These are phyloP conservation scores for Danio rerio DNA, from an alignment of 2,113 vertebrate species.

Conservation along the genomic window GRCz12tu NC_133200.1:11528501-11529000, in stretches of 20 bases:
- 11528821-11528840: slow-evolving; percentile 32
- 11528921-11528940: slow-evolving; percentile 72
- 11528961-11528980: slow-evolving; percentile 46
- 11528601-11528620: slow-evolving; percentile 66
- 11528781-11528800: slow-evolving; percentile 63
- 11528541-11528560: slow-evolving; percentile 62
- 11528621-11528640: slow-evolving; percentile 84
- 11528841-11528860: neutral
- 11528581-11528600: slow-evolving; percentile 75
- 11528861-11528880: slow-evolving; percentile 15
- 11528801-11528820: slow-evolving; percentile 56
- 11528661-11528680: slow-evolving; percentile 63
- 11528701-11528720: slow-evolving; percentile 47
- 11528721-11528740: slow-evolving; percentile 66
- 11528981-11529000: slow-evolving; percentile 33
- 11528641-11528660: slow-evolving; percentile 80
- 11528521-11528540: slow-evolving; percentile 48
- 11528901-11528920: slow-evolving; percentile 66
- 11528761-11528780: slow-evolving; percentile 67
- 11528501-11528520: slow-evolving; percentile 66
- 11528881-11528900: slow-evolving; percentile 26
- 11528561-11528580: slow-evolving; percentile 73
- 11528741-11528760: slow-evolving; percentile 76
- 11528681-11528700: slow-evolving; percentile 68
- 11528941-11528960: slow-evolving; percentile 44